phyloP scores from a whole-genome alignment of 2,888 invertebrate genomes.

The Ectemnius cavifrons region DNA sequence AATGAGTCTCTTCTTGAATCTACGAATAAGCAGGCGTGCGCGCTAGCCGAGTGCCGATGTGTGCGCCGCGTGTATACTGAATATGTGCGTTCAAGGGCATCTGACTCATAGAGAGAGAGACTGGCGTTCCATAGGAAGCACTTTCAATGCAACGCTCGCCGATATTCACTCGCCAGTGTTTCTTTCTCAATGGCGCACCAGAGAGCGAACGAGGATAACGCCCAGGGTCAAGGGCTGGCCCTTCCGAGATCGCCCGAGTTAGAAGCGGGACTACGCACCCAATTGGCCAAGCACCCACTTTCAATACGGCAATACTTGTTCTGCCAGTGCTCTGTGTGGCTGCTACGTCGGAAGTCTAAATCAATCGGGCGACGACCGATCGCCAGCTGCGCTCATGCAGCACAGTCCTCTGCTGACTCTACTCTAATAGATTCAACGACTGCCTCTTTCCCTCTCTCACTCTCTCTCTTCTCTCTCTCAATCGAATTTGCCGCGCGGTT shows the following conservation, averaged over 20 bases:
- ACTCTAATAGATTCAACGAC: too few relatives aligned
- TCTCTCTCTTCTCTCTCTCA: too few relatives aligned
- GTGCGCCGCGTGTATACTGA: conserved; percentile 46
- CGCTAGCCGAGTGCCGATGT: conserved; percentile 1
- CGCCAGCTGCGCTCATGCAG: too few relatives aligned
- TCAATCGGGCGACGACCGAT: too few relatives aligned
- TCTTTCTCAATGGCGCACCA: conserved; percentile 33
- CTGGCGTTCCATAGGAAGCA: conserved; percentile 67
- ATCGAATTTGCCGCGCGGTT: too few relatives aligned
- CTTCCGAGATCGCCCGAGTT: conserved; percentile 43
- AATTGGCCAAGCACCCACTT: conserved; percentile 16
- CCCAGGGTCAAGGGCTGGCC: conserved; percentile 52
- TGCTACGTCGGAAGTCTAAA: too few relatives aligned
- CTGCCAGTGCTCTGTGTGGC: background rate
- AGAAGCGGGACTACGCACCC: conserved; percentile 7
- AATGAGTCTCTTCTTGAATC: background rate
- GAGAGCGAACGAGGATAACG: conserved; percentile 39
- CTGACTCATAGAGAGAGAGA: conserved; percentile 69
- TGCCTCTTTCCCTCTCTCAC: too few relatives aligned
- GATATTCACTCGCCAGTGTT: conserved; percentile 26
- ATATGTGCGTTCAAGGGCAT: conserved; percentile 71
- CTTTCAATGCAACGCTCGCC: conserved; percentile 64
- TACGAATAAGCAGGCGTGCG: background rate
- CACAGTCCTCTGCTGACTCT: too few relatives aligned
- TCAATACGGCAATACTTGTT: background rate